A percentile compares a stretch with the other conserved stretches of the same genome.
Evolutionary conservation across 2,113 vertebrate genomes (phyloP).

Genomic region (Microcebus ravelobensis): DNA sequence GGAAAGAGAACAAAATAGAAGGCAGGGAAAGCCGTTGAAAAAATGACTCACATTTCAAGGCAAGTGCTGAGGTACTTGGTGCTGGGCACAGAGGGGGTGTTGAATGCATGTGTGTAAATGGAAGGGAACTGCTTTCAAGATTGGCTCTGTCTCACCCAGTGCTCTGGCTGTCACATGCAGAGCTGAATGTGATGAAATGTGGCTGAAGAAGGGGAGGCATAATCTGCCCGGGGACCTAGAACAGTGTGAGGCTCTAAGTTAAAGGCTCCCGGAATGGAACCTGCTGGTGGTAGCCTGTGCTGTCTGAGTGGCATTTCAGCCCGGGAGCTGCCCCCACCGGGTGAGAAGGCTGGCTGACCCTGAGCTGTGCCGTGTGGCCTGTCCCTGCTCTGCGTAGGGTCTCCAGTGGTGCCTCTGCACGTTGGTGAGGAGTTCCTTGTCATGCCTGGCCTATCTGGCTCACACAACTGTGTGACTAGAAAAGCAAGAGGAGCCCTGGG

Average conservation of each 20-base stretch:
- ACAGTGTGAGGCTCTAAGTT: not conserved
- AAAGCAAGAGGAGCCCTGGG: not conserved
- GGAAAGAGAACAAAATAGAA: not conserved
- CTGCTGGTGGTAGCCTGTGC: not conserved
- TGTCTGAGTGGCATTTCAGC: not conserved
- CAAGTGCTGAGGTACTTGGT: not conserved
- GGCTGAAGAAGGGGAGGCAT: not conserved
- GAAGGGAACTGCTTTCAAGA: not conserved
- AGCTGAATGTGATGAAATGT: not conserved
- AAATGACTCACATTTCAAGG: not conserved
- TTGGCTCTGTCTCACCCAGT: not conserved
- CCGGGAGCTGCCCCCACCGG: not conserved
- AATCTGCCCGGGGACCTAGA: not conserved
- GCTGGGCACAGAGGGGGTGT: not conserved
- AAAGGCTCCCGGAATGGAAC: not conserved
- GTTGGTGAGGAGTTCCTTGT: not conserved
- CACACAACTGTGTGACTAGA: not conserved
- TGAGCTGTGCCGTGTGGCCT: not conserved
- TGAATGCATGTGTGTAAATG: not conserved
- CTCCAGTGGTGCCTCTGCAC: not conserved
- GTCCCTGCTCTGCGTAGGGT: not conserved
- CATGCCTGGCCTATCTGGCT: not conserved
- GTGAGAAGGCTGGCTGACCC: not conserved
- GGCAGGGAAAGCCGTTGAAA: not conserved
- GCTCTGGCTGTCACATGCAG: not conserved